Evolutionary conservation across 2,797 vertebrate species (phyloP).

Genomic region (Hemibagrus guttatus): DNA sequence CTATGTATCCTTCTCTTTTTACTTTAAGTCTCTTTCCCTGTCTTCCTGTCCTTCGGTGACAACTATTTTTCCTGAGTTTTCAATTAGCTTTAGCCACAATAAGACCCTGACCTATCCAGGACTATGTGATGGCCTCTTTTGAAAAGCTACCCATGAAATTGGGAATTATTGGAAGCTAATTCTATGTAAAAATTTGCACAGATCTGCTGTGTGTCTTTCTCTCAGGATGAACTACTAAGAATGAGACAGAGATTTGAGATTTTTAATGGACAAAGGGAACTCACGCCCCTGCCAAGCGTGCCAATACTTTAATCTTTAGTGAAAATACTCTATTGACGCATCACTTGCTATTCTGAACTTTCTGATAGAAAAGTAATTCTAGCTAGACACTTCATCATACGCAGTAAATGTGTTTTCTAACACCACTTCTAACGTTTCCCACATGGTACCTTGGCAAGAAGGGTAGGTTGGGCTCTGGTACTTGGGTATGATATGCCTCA

Average conservation of each 20-base stretch:
- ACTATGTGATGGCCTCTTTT: neutral
- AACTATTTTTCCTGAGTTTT: neutral
- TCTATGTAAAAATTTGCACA: neutral
- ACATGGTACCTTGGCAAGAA: neutral
- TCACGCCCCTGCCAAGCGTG: neutral
- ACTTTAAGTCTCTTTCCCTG: neutral
- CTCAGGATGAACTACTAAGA: neutral
- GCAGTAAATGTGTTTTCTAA: neutral
- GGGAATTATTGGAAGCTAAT: neutral
- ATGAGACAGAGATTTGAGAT: neutral
- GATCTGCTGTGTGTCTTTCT: neutral
- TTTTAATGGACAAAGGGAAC: neutral
- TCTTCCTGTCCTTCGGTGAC: neutral
- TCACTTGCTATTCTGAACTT: neutral
- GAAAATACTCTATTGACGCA: neutral
- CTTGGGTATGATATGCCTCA: neutral
- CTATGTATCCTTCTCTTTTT: constrained; percentile 15
- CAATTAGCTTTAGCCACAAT: neutral
- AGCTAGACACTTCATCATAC: neutral
- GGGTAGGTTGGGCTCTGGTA: neutral
- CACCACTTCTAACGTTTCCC: neutral
- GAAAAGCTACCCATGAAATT: too few relatives aligned
- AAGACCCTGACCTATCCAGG: neutral
- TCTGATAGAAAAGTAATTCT: neutral
- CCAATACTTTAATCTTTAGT: neutral